Evolutionary conservation across 2,797 vertebrate species (phyloP), one percentile per base, ranked within the genome.

Genomic region (Xiphophorus birchmanni): DNA sequence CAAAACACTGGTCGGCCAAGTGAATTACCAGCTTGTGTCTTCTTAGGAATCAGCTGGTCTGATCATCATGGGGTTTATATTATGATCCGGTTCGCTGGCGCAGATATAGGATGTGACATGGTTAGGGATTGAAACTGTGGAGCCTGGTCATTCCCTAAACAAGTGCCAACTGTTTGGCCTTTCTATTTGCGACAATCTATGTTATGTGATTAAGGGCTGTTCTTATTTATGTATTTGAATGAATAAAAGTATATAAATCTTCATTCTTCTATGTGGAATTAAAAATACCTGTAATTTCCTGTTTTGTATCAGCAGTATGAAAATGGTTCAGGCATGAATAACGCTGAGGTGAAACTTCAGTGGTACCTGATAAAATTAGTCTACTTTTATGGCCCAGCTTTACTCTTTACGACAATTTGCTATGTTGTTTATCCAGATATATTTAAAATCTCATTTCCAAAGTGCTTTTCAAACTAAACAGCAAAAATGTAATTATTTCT

Each of bases 11-110:
- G 71, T 80, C 79, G 71, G 82, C 10, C 71, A 74, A 72, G 79
- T 73, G 81, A 89, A 89, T 88, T 82, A 88, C 77, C 79, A 82
- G 86, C 74, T 76, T 65, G 82, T 12, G 50, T 82, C 82, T 85
- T 80, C 78, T 87, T 42, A 74, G 74, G 69, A 87, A 86, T 89
- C 89, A 86, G 88, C 90, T 87, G 89, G 87, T 90, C 82, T 80
- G 79, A 87, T 89, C 88, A 11, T 81, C 86, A 82, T 77, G 80
- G 58, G 76, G 84, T 79, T 87, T 81, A 87, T 12, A 48, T 77
- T 77, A 77, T 81, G 82, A 91, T 89, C 82, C 88, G 9, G 76
- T 84, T 79, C 78, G 79, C 82, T 83, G 88, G 88, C 84, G 58
- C 76, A 54, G 79, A 60, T 6, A 11, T 6, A 11, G 54, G 63